These are phyloP conservation scores for Spermophilus dauricus DNA, from an alignment of 2,113 vertebrate species.

Conservation along the genomic window DNA sequence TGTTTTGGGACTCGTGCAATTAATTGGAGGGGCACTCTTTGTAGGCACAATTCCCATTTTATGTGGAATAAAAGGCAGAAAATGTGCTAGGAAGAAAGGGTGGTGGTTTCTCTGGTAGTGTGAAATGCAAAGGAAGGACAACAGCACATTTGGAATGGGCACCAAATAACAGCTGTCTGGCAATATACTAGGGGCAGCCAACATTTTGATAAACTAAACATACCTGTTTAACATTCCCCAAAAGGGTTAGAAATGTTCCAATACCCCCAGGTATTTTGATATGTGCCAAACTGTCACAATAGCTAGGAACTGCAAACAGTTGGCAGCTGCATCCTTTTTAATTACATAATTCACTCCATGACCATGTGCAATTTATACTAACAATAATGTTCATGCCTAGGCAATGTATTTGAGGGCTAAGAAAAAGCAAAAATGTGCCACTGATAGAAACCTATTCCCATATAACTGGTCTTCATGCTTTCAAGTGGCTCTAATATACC, in stretches of 20 bases:
- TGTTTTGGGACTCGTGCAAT: constrained; percentile 42
- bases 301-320: constrained; percentile 60
- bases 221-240: neutral
- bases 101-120: constrained; percentile 8
- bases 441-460: constrained; percentile 79
- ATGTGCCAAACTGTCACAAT: constrained; percentile 67
- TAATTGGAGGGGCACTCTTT: constrained; percentile 68
- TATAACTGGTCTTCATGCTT: constrained; percentile 76
- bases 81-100: constrained; percentile 29
- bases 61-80: constrained; percentile 67
- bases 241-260: constrained; percentile 28
- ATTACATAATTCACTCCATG: constrained; percentile 61
- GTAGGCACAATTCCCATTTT: constrained; percentile 80
- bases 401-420: constrained; percentile 77
- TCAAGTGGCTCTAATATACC: constrained; percentile 76
- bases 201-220: constrained; percentile 32
- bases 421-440: constrained; percentile 81
- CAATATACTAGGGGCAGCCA: constrained; percentile 19
- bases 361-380: constrained; percentile 74
- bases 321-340: constrained; percentile 69
- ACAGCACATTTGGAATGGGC: constrained; percentile 36
- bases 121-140: constrained; percentile 43
- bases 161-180: constrained; percentile 55
- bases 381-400: constrained; percentile 76
- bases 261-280: constrained; percentile 6